phyloP scores from a whole-genome alignment of 2,888 invertebrate genomes.

The Cordilura impudica region DNA sequence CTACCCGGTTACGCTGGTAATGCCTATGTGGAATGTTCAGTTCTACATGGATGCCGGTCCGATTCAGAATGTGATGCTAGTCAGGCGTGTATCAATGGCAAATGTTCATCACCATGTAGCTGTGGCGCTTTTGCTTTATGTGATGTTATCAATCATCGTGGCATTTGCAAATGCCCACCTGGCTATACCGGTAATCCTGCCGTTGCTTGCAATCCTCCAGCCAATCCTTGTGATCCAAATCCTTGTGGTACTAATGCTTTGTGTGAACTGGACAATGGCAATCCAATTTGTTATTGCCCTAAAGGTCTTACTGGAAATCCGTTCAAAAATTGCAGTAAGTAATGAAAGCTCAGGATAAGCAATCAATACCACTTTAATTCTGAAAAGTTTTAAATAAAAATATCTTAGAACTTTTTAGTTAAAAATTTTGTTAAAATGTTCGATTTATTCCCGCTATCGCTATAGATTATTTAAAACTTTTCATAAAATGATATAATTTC shows the following conservation, averaged over 20 bases:
- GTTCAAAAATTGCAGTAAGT: slow-evolving; percentile 93
- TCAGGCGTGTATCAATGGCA: slow-evolving; percentile 87
- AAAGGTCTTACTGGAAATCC: slow-evolving; percentile 94
- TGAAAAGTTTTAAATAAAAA: too few relatives aligned
- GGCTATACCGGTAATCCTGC: slow-evolving; percentile 90
- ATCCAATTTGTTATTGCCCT: slow-evolving; percentile 93
- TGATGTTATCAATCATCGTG: slow-evolving; percentile 87
- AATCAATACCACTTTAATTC: too few relatives aligned
- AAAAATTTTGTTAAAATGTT: too few relatives aligned
- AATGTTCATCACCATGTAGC: slow-evolving; percentile 87
- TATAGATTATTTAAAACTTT: neutral
- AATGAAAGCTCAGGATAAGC: slow-evolving; percentile 56
- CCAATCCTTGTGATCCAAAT: slow-evolving; percentile 88
- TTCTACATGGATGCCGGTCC: slow-evolving; percentile 84
- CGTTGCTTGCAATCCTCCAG: slow-evolving; percentile 85
- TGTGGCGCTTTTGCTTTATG: slow-evolving; percentile 90
- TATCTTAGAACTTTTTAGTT: too few relatives aligned
- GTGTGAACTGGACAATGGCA: slow-evolving; percentile 90
- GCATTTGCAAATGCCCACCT: slow-evolving; percentile 88
- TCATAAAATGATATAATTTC: neutral
- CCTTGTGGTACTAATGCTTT: slow-evolving; percentile 92
- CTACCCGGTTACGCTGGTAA: slow-evolving; percentile 86
- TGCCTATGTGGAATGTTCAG: slow-evolving; percentile 84
- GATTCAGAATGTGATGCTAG: slow-evolving; percentile 85
- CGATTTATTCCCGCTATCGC: neutral